Conservation (phyloP, 1,140 invertebrate species). For the Sitophilus oryzae region DNA sequence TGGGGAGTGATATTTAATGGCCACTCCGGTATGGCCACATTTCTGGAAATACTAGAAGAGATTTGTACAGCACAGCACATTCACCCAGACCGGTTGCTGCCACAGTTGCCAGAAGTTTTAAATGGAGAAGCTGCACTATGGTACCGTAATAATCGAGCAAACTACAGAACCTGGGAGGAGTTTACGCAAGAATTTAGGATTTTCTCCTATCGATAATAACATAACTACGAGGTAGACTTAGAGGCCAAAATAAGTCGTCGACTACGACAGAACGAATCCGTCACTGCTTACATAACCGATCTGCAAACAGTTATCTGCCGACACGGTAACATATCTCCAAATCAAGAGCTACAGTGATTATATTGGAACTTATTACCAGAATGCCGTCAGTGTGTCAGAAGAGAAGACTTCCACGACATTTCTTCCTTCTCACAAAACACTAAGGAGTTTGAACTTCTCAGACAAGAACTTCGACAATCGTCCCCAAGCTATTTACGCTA, state of each 20-base stretch:
- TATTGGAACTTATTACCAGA: slow-evolving; percentile 17
- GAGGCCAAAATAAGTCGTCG: too few relatives aligned
- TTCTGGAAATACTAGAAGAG: slow-evolving; percentile 10
- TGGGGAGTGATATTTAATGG: slow-evolving; percentile 18
- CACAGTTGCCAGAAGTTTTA: slow-evolving; percentile 6
- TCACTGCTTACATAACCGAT: too few relatives aligned
- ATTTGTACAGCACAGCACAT: neutral
- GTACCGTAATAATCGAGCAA: slow-evolving; percentile 7
- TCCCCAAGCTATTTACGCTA: too few relatives aligned
- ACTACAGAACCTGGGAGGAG: too few relatives aligned
- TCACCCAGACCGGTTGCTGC: neutral
- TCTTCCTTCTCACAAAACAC: neutral
- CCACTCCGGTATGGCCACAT: slow-evolving; percentile 2
- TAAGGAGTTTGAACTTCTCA: neutral
- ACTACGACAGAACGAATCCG: too few relatives aligned
- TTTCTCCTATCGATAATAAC: slow-evolving; percentile 4
- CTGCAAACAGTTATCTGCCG: slow-evolving; percentile 11
- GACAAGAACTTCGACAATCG: neutral
- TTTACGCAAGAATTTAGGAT: slow-evolving; percentile 5
- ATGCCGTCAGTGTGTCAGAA: slow-evolving; percentile 9
- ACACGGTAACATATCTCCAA: neutral
- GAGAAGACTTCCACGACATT: neutral
- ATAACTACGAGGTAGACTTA: too few relatives aligned
- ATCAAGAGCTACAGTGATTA: slow-evolving; percentile 3
- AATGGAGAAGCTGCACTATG: slow-evolving; percentile 5